Evolutionary conservation across 2,113 vertebrate genomes (phyloP), one percentile per base, ranked within the genome.

Genomic region (Puntigrus tetrazona): DNA sequence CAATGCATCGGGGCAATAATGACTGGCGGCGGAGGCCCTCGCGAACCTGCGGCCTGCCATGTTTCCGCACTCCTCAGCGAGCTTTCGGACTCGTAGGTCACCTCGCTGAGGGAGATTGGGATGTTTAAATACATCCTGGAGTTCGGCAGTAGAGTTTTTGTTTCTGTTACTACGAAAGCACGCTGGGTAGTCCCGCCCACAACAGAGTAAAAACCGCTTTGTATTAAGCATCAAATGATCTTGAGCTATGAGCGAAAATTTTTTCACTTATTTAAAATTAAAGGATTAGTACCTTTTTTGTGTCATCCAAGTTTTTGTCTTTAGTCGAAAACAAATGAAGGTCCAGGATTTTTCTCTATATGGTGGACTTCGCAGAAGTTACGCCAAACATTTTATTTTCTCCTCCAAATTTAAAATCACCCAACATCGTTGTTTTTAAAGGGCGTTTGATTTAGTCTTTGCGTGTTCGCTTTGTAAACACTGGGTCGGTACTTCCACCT

Each of bases 1-100:
- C 65, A 70, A 18, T 70, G 13, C 65, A 82, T 82, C 20, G 8
- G 65, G 45, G 20, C 29, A 16, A 16, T 81, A 70, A 52, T 52
- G 79, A 70, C 43, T 20, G 31, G 29, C 22, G 29, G 29, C 20
- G 1, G 27, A 81, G 11, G 45, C 31, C 14, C 14, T 52, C 36
- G 22, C 13, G 22, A 38, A 55, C 45, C 63, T 55, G 22, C 29
- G 7, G 45, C 65, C 11, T 9, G 11, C 43, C 31, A 2, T 34
- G 63, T 9, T n/a, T 70, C 29, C 7, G 20, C 45, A 38, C 14
- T 20, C 29, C 18, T n/a, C 3, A 70, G 18, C 27, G 29, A 70
- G 20, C 0, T 1, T 18, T 70, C 70, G 4, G 29, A 70, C 50
- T 57, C 29, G 13, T 7, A 78, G 31, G 7, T 63, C 5, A 63